phyloP scores from a whole-genome alignment of 2,797 vertebrate species.

The Tarsius wallacei region DNA sequence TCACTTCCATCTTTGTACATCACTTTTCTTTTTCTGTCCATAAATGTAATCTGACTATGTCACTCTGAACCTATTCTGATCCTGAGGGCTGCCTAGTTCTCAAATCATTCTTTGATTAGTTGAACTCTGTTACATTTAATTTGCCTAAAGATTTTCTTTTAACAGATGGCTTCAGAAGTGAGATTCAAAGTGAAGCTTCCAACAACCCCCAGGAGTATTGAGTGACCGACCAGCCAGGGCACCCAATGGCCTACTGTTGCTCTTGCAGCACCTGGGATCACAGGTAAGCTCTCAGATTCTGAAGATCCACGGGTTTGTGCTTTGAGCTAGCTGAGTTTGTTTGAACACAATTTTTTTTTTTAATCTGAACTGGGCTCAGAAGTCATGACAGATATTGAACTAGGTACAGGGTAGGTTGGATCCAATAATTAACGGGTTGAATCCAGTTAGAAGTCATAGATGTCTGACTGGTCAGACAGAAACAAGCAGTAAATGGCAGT shows the following conservation, averaged over 20 bases:
- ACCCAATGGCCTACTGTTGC: background rate
- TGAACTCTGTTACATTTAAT: background rate
- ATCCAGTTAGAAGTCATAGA: background rate
- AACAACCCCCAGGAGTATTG: background rate
- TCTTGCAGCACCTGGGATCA: background rate
- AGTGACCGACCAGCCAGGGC: background rate
- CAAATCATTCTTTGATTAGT: background rate
- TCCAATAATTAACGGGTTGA: background rate
- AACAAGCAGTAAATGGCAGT: background rate
- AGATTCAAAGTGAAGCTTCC: background rate
- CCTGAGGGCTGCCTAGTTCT: background rate
- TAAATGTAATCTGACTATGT: background rate
- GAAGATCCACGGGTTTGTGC: background rate
- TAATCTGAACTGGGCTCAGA: background rate
- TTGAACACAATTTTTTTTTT: background rate
- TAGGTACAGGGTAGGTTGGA: background rate
- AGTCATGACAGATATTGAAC: background rate
- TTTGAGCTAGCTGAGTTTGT: background rate
- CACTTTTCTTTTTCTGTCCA: background rate
- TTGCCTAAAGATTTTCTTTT: background rate
- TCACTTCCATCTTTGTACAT: background rate
- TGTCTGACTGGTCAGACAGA: background rate
- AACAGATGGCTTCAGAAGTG: background rate
- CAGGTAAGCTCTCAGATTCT: background rate
- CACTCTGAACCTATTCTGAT: background rate